Conservation (phyloP, 2,888 invertebrate species). For the Podotricha telesiphe region DNA sequence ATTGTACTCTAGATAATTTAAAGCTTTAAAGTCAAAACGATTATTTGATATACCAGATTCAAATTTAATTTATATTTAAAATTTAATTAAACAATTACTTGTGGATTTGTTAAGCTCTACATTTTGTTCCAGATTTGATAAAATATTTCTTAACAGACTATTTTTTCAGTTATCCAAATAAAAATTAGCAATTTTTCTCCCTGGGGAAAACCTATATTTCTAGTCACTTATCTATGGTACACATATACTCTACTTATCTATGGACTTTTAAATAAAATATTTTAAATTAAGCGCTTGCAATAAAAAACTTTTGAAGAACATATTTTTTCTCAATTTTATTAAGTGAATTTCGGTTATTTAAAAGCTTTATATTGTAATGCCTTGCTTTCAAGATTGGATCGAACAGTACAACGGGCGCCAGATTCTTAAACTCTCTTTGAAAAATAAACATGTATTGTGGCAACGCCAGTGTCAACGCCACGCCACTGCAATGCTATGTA, state of each 20-base stretch:
- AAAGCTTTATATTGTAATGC: not conserved
- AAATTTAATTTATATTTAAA: too few relatives aligned
- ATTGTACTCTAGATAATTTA: not conserved
- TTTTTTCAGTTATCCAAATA: too few relatives aligned
- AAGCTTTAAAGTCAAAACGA: not conserved
- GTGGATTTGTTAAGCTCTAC: too few relatives aligned
- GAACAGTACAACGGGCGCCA: conserved; percentile 11
- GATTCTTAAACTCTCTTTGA: not conserved
- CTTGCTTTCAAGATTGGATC: conserved; percentile 4
- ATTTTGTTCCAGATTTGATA: too few relatives aligned
- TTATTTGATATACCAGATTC: too few relatives aligned
- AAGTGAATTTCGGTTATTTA: too few relatives aligned
- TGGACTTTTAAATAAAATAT: not conserved
- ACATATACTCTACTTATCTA: not conserved
- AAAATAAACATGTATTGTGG: conserved; percentile 10
- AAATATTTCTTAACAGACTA: too few relatives aligned
- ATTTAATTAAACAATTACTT: too few relatives aligned
- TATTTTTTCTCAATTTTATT: not conserved
- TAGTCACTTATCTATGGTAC: too few relatives aligned
- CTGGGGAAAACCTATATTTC: too few relatives aligned
- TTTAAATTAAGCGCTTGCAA: not conserved
- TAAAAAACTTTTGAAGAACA: not conserved
- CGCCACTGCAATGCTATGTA: not conserved
- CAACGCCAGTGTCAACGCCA: not conserved
- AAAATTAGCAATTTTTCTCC: too few relatives aligned